phyloP scores from a whole-genome alignment of 2,888 invertebrate species.

The Metellina segmentata region DNA sequence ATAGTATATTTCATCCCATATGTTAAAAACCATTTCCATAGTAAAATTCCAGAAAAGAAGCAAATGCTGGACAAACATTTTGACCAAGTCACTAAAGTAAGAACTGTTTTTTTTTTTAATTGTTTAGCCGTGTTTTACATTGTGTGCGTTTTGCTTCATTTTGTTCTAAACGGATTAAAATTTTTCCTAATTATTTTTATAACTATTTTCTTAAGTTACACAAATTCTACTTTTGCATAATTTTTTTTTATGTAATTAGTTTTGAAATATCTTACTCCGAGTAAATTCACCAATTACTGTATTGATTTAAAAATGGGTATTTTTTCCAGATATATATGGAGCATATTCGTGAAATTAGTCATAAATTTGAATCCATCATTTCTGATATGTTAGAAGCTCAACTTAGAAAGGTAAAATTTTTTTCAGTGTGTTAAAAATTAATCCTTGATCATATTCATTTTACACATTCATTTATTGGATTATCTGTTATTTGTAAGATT shows the following conservation, averaged over 20 bases:
- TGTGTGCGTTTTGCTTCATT: neutral
- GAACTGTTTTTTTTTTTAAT: neutral
- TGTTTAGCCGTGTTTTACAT: neutral
- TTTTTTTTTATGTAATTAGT: too few species aligned
- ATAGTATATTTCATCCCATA: conserved; percentile 84
- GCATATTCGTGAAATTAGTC: conserved; percentile 95
- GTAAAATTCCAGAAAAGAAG: conserved; percentile 80
- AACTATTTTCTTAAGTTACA: neutral
- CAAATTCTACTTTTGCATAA: too few species aligned
- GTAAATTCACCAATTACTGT: neutral
- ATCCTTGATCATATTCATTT: neutral
- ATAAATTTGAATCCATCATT: conserved; percentile 94
- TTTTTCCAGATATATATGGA: conserved; percentile 83
- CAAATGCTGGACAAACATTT: conserved; percentile 81
- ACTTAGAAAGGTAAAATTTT: conserved; percentile 83
- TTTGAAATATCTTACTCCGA: too few species aligned
- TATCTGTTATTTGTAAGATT: too few species aligned
- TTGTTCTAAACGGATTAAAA: neutral
- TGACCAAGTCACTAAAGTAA: conserved; percentile 79
- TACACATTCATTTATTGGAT: too few species aligned
- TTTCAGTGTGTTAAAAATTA: neutral
- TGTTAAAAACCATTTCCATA: conserved; percentile 81
- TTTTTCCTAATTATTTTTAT: too few species aligned
- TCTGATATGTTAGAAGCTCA: conserved; percentile 91
- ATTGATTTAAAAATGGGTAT: neutral